Conservation (phyloP, 2,888 invertebrate species). For the Drosophila merina region DNA sequence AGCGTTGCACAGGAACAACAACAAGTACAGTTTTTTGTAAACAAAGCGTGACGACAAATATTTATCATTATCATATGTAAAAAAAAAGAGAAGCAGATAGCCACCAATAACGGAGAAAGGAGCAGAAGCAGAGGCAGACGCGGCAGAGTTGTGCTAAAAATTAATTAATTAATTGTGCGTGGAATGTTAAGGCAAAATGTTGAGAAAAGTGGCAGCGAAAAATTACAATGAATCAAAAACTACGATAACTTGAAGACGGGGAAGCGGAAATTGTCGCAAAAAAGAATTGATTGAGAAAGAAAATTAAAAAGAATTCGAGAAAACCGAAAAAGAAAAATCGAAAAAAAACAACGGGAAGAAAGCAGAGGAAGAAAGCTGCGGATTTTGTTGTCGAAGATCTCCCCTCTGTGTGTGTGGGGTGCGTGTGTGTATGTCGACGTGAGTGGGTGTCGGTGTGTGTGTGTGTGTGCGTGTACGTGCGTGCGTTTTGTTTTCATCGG, state of each 20-base stretch:
- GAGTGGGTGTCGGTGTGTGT: conserved; percentile 19
- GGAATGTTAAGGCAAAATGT: conserved; percentile 37
- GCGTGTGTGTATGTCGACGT: conserved; percentile 14
- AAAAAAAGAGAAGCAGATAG: no score
- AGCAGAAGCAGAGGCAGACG: background rate
- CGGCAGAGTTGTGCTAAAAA: conserved; percentile 1
- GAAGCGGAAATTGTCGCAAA: background rate
- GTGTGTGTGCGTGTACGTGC: conserved; percentile 21
- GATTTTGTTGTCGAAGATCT: conserved; percentile 26
- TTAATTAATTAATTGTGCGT: background rate
- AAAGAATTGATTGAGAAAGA: background rate
- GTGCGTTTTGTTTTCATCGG: conserved; percentile 37
- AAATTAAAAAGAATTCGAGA: conserved; percentile 1
- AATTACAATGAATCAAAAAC: conserved; percentile 38
- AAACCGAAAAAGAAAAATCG: background rate
- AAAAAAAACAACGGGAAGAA: background rate
- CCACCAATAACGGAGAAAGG: conserved; percentile 22
- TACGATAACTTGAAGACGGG: conserved; percentile 50
- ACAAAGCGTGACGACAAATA: conserved; percentile 30
- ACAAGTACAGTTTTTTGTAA: conserved; percentile 23
- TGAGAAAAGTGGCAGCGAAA: conserved; percentile 23
- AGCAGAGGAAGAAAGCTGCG: conserved; percentile 12
- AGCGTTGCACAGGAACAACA: conserved; percentile 6
- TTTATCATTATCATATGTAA: conserved; percentile 20
- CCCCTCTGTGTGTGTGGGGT: conserved; percentile 15